These are phyloP conservation scores for Eupithecia insigniata DNA, from an alignment of 2,888 invertebrate species.

Conservation along the genomic window DNA sequence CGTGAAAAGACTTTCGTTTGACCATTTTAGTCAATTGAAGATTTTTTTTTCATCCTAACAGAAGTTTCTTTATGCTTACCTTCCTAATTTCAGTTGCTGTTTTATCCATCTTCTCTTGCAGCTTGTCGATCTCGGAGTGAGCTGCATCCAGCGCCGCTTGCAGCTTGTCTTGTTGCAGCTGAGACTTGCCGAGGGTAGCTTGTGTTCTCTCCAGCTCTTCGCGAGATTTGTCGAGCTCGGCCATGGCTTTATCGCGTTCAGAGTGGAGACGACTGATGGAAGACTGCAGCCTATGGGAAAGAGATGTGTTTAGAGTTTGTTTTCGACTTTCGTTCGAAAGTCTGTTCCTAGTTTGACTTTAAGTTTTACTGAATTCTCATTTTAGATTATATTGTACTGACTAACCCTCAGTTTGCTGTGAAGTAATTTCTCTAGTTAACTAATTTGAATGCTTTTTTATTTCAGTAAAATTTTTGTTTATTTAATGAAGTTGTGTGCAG, in stretches of 20 bases:
- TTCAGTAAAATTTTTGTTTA: background rate
- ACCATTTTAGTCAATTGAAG: no score
- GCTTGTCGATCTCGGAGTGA: conserved; percentile 94
- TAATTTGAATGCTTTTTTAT: no score
- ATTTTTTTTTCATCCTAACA: no score
- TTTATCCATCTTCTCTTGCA: conserved; percentile 95
- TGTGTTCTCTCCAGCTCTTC: conserved; percentile 95
- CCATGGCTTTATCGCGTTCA: conserved; percentile 93
- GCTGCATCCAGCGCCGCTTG: conserved; percentile 95
- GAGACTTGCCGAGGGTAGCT: conserved; percentile 95
- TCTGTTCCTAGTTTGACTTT: background rate
- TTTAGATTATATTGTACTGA: no score
- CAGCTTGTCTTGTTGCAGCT: conserved; percentile 95
- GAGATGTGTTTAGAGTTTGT: background rate
- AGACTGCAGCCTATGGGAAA: conserved; percentile 86
- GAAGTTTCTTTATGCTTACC: conserved; percentile 76
- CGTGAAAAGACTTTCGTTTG: no score
- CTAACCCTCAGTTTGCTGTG: no score
- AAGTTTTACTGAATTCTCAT: background rate
- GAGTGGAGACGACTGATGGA: conserved; percentile 93
- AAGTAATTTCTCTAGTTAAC: no score
- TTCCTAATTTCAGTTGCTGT: conserved; percentile 91
- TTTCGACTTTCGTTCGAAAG: background rate
- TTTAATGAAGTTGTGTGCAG: background rate
- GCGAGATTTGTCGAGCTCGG: conserved; percentile 92